Evolutionary conservation across 2,113 vertebrate species (phyloP).

Genomic region (Trogon surrucura): DNA sequence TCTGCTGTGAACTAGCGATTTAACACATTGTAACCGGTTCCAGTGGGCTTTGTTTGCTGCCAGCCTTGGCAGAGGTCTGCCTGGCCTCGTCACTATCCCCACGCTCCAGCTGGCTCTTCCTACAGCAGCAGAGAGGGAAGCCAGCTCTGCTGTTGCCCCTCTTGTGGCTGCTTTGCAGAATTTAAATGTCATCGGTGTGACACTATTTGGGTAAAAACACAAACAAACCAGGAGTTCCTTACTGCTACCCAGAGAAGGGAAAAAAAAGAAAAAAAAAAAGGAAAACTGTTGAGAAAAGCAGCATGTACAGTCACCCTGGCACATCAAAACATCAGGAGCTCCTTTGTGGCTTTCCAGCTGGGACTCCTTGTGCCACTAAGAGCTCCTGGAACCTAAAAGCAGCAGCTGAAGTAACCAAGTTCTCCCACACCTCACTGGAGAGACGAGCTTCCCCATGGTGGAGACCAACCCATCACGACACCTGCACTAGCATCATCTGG

Average conservation of each 20-base stretch:
- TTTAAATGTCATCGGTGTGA: slow-evolving; percentile 37
- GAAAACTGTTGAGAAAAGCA: background rate
- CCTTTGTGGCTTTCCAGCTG: rapidly evolving
- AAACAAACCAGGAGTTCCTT: slow-evolving; percentile 15
- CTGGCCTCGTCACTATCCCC: slow-evolving; percentile 42
- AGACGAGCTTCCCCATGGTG: background rate
- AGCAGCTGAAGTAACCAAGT: background rate
- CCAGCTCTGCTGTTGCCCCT: slow-evolving; percentile 42
- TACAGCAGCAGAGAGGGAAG: slow-evolving; percentile 12
- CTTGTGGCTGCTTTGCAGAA: slow-evolving; percentile 29
- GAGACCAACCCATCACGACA: background rate
- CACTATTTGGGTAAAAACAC: background rate
- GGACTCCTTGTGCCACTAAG: background rate
- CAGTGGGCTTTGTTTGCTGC: slow-evolving; percentile 28
- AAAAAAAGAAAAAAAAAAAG: background rate
- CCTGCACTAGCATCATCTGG: background rate
- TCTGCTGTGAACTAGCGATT: background rate
- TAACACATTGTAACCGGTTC: slow-evolving; percentile 3
- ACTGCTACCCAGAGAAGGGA: background rate
- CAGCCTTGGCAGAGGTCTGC: slow-evolving; percentile 53
- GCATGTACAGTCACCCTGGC: background rate
- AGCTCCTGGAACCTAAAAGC: background rate
- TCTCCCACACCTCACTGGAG: background rate
- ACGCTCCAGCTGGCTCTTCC: slow-evolving; percentile 57
- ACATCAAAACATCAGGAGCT: rapidly evolving